A percentile compares a stretch with the other conserved stretches of the same genome.
Evolutionary conservation across 2,797 vertebrate genomes (phyloP).

Genomic region (Acanthiza pusilla): DNA sequence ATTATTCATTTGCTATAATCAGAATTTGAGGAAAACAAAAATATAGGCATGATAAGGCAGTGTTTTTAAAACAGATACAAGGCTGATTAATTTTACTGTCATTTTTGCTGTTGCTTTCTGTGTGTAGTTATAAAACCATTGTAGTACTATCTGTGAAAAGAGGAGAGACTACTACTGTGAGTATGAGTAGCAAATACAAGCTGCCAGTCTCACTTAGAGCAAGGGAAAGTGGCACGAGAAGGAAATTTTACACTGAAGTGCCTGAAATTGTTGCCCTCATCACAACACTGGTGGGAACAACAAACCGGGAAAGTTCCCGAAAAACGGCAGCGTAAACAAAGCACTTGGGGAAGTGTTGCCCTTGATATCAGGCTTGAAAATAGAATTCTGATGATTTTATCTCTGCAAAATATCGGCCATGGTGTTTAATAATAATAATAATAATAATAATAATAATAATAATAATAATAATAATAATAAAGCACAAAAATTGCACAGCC

Average conservation of each 20-base stretch:
- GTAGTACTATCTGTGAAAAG: not conserved
- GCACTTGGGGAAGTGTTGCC: slow-evolving; percentile 8
- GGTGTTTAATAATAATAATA: not conserved
- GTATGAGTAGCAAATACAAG: slow-evolving; percentile 17
- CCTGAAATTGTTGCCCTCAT: slow-evolving; percentile 12
- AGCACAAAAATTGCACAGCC: not conserved
- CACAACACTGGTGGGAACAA: not conserved
- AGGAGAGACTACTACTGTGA: not conserved
- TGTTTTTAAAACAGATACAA: not conserved
- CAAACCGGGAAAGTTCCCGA: not conserved
- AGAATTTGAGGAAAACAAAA: not conserved
- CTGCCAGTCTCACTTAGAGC: slow-evolving; percentile 9
- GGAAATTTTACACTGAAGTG: not conserved
- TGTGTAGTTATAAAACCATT: not conserved
- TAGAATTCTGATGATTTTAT: not conserved
- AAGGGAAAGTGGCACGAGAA: not conserved
- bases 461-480: not conserved
- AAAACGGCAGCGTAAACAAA: not conserved
- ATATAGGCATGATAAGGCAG: not conserved
- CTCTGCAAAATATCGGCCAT: not conserved
- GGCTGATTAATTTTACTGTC: not conserved
- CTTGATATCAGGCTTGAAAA: slow-evolving; percentile 2
- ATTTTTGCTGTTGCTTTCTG: not conserved
- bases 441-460: not conserved
- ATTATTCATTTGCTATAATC: not conserved